Evolutionary conservation across 2,797 vertebrate genomes (phyloP), one percentile per base, ranked within the genome.

Genomic region (Pempheris klunzingeri): DNA sequence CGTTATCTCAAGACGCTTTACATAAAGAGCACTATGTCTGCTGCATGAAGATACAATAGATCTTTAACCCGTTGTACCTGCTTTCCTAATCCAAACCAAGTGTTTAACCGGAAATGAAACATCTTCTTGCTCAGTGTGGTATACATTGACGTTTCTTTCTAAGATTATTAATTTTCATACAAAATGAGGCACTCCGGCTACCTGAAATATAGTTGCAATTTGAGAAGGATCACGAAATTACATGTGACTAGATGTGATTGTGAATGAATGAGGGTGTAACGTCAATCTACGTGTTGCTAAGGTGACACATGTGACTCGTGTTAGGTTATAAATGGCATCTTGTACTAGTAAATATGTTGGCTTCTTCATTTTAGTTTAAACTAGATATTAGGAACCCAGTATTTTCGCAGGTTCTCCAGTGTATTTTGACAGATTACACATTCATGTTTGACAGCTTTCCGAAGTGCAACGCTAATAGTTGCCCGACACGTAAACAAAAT

Each of bases 401-500:
- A 15, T 5, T 18, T 54, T 41, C 8, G 7, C 4, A 0, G 9
- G 17, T 4, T 6, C 30, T 32, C 4, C 30, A 32, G 11, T 36
- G 30, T 7, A 46, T 1, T 28, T 39, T 39, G 13, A n/a, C 47
- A 38, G 9, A 24, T 8, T n/a, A n/a, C n/a, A n/a, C n/a, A n/a
- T n/a, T n/a, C n/a, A n/a, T n/a, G n/a, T 32, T 6, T 32, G 30
- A 32, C 30, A 24, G 3, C 3, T 26, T 49, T 4, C 1, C 17
- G 38, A 4, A 11, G 3, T 44, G 49, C 3, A 1, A 36, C 28
- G 44, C 13, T 47, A 13, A 71, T 72, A 70, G 43, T 66, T 43
- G 14, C 6, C 52, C 32, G 38, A 26, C 18, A 71, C 26, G 32
- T 81, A 74, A 81, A 84, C 72, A 83, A 82, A 78, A 65, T 15